Evolutionary conservation across 2,797 vertebrate genomes (phyloP).

Genomic region (Helarctos malayanus): DNA sequence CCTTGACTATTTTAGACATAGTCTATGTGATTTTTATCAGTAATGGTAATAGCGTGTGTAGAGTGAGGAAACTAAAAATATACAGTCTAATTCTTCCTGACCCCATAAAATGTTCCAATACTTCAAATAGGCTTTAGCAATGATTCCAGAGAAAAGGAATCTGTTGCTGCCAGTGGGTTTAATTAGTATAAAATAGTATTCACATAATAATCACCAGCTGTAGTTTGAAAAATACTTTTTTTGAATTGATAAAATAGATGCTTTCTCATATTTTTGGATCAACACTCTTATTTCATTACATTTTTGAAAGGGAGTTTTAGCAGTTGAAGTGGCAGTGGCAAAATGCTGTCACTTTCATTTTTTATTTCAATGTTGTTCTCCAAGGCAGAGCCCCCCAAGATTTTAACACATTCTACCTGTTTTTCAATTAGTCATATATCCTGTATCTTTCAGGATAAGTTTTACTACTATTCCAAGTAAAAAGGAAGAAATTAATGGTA

Average conservation of each 20-base stretch:
- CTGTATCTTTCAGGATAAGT: neutral
- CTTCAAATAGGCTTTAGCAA: conserved; percentile 70
- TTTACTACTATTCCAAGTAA: neutral
- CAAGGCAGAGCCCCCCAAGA: neutral
- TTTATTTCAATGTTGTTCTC: neutral
- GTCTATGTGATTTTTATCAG: conserved; percentile 55
- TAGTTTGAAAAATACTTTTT: conserved; percentile 69
- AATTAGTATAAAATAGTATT: conserved; percentile 74
- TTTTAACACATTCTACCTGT: neutral
- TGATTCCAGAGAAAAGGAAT: conserved; percentile 55
- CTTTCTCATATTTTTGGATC: conserved; percentile 45
- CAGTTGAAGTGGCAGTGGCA: neutral
- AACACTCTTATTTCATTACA: conserved; percentile 5
- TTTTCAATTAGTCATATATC: neutral
- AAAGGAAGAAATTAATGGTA: neutral
- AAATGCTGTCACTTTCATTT: conserved; percentile 4
- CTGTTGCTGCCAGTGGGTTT: conserved; percentile 51
- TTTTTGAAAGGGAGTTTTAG: conserved; percentile 52
- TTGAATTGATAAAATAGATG: conserved; percentile 54
- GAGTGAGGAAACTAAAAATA: conserved; percentile 70
- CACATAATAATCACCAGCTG: conserved; percentile 61
- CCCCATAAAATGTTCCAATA: conserved; percentile 51
- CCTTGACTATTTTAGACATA: conserved; percentile 26
- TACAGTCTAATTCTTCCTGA: conserved; percentile 3
- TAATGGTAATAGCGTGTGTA: neutral